Percentiles rank a stretch among this genome's conserved stretches.
phyloP scores from a whole-genome alignment of 2,888 invertebrate genomes.

The Drosophila paranaensis region DNA sequence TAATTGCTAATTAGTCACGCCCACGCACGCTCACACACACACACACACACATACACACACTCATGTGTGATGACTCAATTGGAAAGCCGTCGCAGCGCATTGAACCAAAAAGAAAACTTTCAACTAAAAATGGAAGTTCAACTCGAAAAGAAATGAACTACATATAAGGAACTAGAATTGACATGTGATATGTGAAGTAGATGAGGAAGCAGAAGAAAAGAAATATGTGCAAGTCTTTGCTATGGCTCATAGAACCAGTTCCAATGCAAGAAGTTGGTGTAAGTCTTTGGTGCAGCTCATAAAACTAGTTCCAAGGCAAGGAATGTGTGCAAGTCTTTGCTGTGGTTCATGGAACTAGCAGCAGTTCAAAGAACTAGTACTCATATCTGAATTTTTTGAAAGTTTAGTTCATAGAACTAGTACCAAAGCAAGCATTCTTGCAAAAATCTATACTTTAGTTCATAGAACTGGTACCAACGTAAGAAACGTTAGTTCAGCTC shows the following conservation, averaged over 20 bases:
- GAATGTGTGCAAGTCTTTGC: too few relatives aligned
- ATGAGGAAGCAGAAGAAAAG: neutral
- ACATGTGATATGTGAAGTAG: neutral
- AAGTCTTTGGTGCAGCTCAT: neutral
- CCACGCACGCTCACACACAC: slow-evolving; percentile 32
- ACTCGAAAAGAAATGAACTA: neutral
- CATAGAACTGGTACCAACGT: neutral
- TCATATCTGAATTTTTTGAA: too few relatives aligned
- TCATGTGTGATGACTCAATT: slow-evolving; percentile 61
- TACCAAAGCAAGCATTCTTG: too few relatives aligned
- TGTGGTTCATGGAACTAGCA: neutral
- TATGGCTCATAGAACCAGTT: neutral
- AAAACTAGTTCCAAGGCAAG: neutral
- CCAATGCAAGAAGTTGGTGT: neutral
- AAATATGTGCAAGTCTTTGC: neutral
- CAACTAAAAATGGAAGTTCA: slow-evolving; percentile 6
- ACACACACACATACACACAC: neutral
- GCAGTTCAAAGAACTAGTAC: neutral
- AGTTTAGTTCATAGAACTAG: neutral
- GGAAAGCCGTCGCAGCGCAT: slow-evolving; percentile 43
- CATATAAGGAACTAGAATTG: neutral
- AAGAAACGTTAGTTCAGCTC: too few relatives aligned
- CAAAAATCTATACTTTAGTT: too few relatives aligned
- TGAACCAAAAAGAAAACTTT: slow-evolving; percentile 47
- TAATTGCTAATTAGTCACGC: slow-evolving; percentile 77